Percentiles rank a stretch among this genome's conserved stretches.
Conservation (phyloP, 1,140 invertebrate species). For the Bombyx mori region ASM3026992v2 NC_085116.1:14172001-14172500, state of each 20-base stretch:
- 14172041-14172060: not conserved
- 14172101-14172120: slow-evolving; percentile 12
- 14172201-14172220: slow-evolving; percentile 36
- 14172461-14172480: too few species aligned
- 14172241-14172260: slow-evolving; percentile 10
- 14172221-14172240: slow-evolving; percentile 38
- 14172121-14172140: slow-evolving; percentile 23
- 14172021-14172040: not conserved
- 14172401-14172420: too few species aligned
- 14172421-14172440: too few species aligned
- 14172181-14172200: slow-evolving; percentile 19
- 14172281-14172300: too few species aligned
- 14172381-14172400: too few species aligned
- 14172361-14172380: too few species aligned
- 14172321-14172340: too few species aligned
- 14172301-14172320: too few species aligned
- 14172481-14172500: too few species aligned
- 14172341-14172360: too few species aligned
- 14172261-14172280: too few species aligned
- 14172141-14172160: slow-evolving; percentile 14
- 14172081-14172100: not conserved
- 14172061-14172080: not conserved
- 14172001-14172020: not conserved
- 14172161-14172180: slow-evolving; percentile 22
- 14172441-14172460: too few species aligned